Evolutionary conservation across 2,113 vertebrate genomes (phyloP).

Genomic region (Anser cygnoides): DNA sequence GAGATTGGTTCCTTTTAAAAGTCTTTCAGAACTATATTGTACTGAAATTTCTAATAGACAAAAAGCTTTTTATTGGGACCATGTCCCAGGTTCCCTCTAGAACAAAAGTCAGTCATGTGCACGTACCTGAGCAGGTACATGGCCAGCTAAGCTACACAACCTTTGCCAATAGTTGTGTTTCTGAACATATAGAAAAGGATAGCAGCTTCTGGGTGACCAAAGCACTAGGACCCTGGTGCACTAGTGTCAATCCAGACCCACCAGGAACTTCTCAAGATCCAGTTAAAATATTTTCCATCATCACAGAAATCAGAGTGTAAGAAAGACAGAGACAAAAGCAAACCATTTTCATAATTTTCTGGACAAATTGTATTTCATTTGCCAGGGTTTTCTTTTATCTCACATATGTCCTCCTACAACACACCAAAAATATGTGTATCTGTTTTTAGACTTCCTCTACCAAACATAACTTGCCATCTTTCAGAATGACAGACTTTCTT

Average conservation of each 20-base stretch:
- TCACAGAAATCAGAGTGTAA: background rate
- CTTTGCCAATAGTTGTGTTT: background rate
- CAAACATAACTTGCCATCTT: background rate
- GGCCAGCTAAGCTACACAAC: accelerated
- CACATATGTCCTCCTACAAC: background rate
- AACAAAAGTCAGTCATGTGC: background rate
- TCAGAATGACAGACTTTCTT: background rate
- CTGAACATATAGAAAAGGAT: background rate
- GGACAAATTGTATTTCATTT: background rate
- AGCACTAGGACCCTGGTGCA: background rate
- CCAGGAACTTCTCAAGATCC: background rate
- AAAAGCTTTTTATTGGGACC: background rate
- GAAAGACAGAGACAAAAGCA: background rate
- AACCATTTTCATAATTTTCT: background rate
- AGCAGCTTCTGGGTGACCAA: background rate
- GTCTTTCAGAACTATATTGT: background rate
- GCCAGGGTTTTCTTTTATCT: background rate
- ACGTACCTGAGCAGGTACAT: accelerated
- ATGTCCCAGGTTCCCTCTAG: background rate
- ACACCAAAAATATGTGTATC: background rate
- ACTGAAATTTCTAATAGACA: background rate
- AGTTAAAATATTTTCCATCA: background rate
- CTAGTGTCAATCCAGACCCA: background rate
- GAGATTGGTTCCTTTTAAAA: background rate
- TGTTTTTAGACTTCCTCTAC: background rate